Base-by-base conservation (phyloP, 2,797 vertebrate species). In the Rallus crepitans region DNA sequence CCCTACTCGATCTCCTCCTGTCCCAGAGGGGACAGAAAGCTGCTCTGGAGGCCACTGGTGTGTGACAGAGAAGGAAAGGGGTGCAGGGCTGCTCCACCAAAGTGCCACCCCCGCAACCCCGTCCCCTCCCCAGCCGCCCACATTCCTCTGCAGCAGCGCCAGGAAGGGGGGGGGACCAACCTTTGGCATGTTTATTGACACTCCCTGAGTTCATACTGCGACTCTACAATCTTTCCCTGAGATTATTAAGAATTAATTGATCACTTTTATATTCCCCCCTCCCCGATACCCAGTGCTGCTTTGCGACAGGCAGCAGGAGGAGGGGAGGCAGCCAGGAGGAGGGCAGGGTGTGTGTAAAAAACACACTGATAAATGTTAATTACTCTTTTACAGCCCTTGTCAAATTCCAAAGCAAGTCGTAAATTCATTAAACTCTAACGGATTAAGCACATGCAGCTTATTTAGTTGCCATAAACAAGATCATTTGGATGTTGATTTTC, bases 361-460 rank as follows among this genome's bases (percentile, higher is more conserved):
- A 93, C 97, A 96, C 94, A 95, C 98, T 97, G 98, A 98, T 98
- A 98, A 98, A 98, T 98, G 98, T 98, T 99, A 99, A 98, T 99
- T 98, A 98, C 97, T 97, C 97, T 98, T 98, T 98, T 98, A 99
- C 96, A 97, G 98, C 98, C 98, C 97, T 97, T 98, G 98, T 98
- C 98, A 98, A 98, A 99, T 98, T 98, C 98, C 98, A 98, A 98
- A 99, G 99, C 98, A 99, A 98, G 98, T 98, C 96, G 96, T 99
- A 99, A 99, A 99, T 99, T 99, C 99, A 99, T 99, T 99, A 99
- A 98, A 97, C 97, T 98, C 98, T 98, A 98, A 99, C 98, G 97
- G 98, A 99, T 99, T 99, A 99, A 98, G 97, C 97, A 96, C 97
- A 98, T 98, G 98, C 98, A 99, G 98, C 98, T 99, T 99, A 99